phyloP scores from a whole-genome alignment of 1,140 invertebrate species.

The Ectropis grisescens region DNA sequence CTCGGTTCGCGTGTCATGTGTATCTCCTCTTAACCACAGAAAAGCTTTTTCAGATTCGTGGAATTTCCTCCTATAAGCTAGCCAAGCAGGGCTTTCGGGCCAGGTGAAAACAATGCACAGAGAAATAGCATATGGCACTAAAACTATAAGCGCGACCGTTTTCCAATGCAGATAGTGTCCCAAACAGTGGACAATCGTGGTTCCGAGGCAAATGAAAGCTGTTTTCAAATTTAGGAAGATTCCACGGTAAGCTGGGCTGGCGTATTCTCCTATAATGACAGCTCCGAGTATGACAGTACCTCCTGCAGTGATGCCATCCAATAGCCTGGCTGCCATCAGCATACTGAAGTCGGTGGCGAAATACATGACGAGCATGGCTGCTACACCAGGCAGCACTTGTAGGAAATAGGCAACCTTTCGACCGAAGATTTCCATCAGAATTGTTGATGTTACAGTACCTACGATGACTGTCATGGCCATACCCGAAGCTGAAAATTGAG shows the following conservation, averaged over 20 bases:
- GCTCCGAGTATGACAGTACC: constrained; percentile 22
- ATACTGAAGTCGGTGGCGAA: constrained; percentile 20
- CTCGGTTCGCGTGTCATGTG: constrained; percentile 21
- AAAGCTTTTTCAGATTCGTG: constrained; percentile 25
- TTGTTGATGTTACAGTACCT: constrained; percentile 38
- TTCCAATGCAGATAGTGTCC: constrained; percentile 26
- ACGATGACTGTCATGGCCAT: constrained; percentile 33
- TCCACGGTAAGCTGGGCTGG: constrained; percentile 28
- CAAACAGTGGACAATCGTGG: constrained; percentile 19
- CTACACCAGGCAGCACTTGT: constrained; percentile 29
- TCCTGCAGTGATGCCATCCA: constrained; percentile 32
- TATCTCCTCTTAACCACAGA: constrained; percentile 27
- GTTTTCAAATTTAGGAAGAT: constrained; percentile 28
- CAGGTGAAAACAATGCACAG: constrained; percentile 28
- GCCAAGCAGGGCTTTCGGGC: constrained; percentile 31
- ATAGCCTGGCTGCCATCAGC: constrained; percentile 22
- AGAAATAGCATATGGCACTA: constrained; percentile 17
- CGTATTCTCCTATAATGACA: constrained; percentile 32
- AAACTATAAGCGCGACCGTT: constrained; percentile 18
- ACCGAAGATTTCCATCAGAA: constrained; percentile 41
- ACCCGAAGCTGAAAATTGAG: constrained; percentile 32
- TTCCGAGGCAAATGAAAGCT: constrained; percentile 18
- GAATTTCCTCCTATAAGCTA: constrained; percentile 23
- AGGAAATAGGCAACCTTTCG: constrained; percentile 34
- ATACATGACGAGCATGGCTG: constrained; percentile 39